A percentile compares a stretch with the other conserved stretches of the same genome.
Evolutionary conservation across 2,113 vertebrate species (phyloP).

Genomic region (Tympanuchus pallidicinctus): DNA sequence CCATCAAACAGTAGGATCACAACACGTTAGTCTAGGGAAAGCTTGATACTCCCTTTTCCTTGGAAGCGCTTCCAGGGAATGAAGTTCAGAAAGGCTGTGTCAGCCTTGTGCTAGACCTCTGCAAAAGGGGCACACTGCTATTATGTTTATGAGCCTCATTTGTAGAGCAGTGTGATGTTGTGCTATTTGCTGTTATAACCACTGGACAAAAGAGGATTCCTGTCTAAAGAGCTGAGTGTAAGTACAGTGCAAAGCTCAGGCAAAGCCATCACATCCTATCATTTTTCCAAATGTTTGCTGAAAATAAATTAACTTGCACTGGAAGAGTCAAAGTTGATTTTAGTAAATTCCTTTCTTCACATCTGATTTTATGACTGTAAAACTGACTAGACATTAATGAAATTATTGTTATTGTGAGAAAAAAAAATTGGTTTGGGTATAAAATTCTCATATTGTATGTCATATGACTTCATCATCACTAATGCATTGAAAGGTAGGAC

Average conservation of each 20-base stretch:
- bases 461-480: not conserved
- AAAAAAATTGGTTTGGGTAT: not conserved
- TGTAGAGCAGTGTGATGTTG: not conserved
- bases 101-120: not conserved
- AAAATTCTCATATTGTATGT: not conserved
- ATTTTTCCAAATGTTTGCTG: not conserved
- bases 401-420: not conserved
- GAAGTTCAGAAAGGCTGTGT: not conserved
- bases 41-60: not conserved
- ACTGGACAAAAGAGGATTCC: not conserved
- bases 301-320: not conserved
- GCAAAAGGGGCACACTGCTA: not conserved
- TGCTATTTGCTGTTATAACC: not conserved
- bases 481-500: not conserved
- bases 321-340: not conserved
- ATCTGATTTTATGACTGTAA: not conserved
- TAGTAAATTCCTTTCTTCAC: not conserved
- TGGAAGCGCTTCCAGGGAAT: not conserved
- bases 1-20: not conserved
- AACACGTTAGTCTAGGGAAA: not conserved
- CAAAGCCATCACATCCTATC: not conserved
- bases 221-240: not conserved
- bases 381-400: not conserved
- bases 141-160: not conserved
- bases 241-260: not conserved